Evolutionary conservation across 1,140 invertebrate species (phyloP).

Genomic region (Araneus ventricosus): DNA sequence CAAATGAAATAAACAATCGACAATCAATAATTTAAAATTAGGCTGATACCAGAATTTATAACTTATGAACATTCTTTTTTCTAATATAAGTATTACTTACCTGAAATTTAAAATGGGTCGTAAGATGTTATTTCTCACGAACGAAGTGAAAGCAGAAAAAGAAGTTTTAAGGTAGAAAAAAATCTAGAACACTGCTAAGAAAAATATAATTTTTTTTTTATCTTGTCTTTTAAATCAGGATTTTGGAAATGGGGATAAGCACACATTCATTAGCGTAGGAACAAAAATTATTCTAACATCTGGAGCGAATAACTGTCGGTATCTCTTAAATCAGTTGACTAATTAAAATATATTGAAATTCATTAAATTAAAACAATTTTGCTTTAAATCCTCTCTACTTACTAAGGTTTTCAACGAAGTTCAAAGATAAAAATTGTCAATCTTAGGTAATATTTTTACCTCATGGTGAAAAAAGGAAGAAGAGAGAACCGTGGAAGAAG

Average conservation of each 20-base stretch:
- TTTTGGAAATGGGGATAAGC: neutral
- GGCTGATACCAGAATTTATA: too few relatives aligned
- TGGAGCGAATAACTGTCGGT: neutral
- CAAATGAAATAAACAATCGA: too few relatives aligned
- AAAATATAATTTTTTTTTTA: neutral
- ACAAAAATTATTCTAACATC: neutral
- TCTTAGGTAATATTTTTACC: constrained; percentile 3
- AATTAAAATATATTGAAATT: constrained; percentile 43
- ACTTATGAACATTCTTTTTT: too few relatives aligned
- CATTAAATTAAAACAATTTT: constrained; percentile 22
- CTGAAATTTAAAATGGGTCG: too few relatives aligned
- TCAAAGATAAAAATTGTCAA: constrained; percentile 24
- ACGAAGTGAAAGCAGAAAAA: too few relatives aligned
- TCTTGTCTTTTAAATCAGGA: neutral
- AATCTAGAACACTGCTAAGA: neutral
- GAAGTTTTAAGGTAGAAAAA: neutral
- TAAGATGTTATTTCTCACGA: too few relatives aligned
- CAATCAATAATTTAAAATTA: too few relatives aligned
- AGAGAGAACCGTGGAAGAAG: neutral
- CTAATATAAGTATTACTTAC: too few relatives aligned
- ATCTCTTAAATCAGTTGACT: neutral
- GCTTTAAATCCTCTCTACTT: neutral
- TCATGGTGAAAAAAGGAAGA: neutral
- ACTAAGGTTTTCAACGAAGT: constrained; percentile 33
- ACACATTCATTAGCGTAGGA: neutral